Evolutionary conservation across 2,888 invertebrate species (phyloP), one percentile per base, ranked within the genome.

Genomic region (Sericinus montela): DNA sequence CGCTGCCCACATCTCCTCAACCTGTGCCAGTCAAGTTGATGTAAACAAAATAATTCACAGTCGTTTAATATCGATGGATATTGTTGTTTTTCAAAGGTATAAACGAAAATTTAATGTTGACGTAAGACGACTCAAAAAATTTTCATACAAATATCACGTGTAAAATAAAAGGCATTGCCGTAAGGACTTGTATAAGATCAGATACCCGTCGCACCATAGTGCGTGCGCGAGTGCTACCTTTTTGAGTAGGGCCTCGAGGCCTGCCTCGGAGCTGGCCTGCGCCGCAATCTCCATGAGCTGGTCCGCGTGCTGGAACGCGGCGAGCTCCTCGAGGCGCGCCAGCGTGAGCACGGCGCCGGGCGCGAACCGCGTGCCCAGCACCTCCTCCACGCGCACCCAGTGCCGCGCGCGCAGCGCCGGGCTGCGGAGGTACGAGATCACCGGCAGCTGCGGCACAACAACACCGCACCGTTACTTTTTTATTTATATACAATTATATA

Each of bases 231-330:
- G 19, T 5, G 19, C 19, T n/a, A 93, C 94, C 89, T 94, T 95
- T 66, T 93, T 94, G 5, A 97, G 83, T 65, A 97, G 90, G 6
- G 85, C 81, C 77, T 97, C 97, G 9, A 97, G 89, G 5, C 94
- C 93, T 3, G 94, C 93, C 73, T 98, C 97, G 1, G 97, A 96
- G 60, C 95, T 96, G 0, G 97, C 97, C 71, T 96, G 95, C 0
- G 94, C 94, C 0, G 97, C 94, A 7, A 97, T 92, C 68, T 97
- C 96, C 91, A 94, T 94, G 11, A 98, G 76, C 53, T 93, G 92
- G 8, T 93, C 91, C 0, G 92, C 91, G 62, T 92, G 92, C 41
- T 91, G 91, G 77, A 96, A 96, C 0, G 93, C 94, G n/a, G 93
- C 91, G 3, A 94, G 83, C 0, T 93, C 91, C 52, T 94, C 94